A percentile compares a stretch with the other conserved stretches of the same genome.
Conservation (phyloP, 2,888 invertebrate genomes). For the Sminthurinus aureus region DNA sequence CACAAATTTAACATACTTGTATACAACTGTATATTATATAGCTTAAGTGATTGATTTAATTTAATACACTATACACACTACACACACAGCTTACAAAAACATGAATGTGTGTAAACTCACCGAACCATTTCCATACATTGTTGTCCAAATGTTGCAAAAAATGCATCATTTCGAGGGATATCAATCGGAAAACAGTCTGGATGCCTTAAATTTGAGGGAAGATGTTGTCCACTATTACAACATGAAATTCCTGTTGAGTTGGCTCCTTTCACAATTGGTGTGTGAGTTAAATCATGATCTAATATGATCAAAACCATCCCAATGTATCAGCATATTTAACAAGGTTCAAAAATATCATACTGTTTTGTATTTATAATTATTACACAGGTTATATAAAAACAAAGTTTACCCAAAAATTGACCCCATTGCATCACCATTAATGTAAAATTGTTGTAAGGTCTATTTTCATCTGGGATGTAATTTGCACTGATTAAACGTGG, state of each 20-base stretch:
- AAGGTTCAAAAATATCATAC: too few species aligned
- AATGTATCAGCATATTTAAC: too few species aligned
- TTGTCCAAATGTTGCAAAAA: constrained; percentile 63
- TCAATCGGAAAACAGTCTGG: constrained; percentile 63
- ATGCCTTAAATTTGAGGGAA: constrained; percentile 57
- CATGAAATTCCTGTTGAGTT: constrained; percentile 62
- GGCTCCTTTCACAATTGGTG: constrained; percentile 59
- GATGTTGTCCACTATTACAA: constrained; percentile 62
- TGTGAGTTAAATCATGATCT: constrained; percentile 59
- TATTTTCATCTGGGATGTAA: constrained; percentile 61
- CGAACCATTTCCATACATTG: constrained; percentile 66
- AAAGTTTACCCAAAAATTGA: constrained; percentile 8
- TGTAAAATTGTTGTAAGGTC: constrained; percentile 58
- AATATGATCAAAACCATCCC: too few species aligned
- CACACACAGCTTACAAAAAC: too few species aligned
- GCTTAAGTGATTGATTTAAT: neutral
- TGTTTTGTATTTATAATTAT: too few species aligned
- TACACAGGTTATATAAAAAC: too few species aligned
- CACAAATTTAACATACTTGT: neutral
- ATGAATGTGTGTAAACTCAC: constrained; percentile 37
- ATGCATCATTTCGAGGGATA: constrained; percentile 64
- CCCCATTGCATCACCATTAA: constrained; percentile 60
- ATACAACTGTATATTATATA: neutral
- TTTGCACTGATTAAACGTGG: constrained; percentile 61
- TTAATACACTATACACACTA: neutral